Percentiles rank a stretch among this genome's conserved stretches.
Conservation (phyloP, 2,113 vertebrate species). For the Nyctereutes procyonoides region DNA sequence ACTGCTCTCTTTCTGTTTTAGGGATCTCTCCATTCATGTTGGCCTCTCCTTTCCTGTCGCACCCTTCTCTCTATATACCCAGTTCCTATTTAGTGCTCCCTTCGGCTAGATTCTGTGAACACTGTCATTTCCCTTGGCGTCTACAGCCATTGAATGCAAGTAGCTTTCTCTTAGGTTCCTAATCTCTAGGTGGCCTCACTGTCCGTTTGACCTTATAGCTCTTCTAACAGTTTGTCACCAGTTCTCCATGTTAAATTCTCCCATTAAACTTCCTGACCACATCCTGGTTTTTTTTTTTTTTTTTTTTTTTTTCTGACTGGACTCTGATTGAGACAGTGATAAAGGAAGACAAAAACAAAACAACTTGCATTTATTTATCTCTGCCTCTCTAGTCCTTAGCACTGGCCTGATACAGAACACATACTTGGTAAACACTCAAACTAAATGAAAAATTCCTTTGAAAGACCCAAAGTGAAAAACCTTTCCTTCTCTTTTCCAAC, state of each 20-base stretch:
- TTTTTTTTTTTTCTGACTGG: not conserved
- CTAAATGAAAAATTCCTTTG: not conserved
- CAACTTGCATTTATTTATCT: not conserved
- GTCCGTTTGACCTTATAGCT: not conserved
- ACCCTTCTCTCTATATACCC: not conserved
- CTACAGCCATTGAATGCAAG: not conserved
- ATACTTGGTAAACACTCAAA: not conserved
- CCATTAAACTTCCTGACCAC: not conserved
- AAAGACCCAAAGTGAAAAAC: not conserved
- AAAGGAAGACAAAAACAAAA: constrained; percentile 11
- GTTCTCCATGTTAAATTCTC: not conserved
- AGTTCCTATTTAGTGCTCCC: too few species aligned
- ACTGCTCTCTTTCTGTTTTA: not conserved
- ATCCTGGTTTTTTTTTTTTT: not conserved
- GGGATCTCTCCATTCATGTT: not conserved
- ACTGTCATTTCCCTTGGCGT: not conserved
- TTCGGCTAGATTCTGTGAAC: not conserved
- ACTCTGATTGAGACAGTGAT: not conserved
- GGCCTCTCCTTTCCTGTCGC: not conserved
- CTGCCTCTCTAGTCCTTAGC: not conserved
- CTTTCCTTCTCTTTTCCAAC: not conserved
- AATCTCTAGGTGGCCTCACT: not conserved
- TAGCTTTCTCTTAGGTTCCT: not conserved
- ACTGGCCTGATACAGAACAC: not conserved
- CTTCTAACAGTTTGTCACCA: not conserved